Evolutionary conservation across 37 sponge, comb jelly and placozoan genomes (phyloP).

Genomic region (Spongilla lacustris): DNA sequence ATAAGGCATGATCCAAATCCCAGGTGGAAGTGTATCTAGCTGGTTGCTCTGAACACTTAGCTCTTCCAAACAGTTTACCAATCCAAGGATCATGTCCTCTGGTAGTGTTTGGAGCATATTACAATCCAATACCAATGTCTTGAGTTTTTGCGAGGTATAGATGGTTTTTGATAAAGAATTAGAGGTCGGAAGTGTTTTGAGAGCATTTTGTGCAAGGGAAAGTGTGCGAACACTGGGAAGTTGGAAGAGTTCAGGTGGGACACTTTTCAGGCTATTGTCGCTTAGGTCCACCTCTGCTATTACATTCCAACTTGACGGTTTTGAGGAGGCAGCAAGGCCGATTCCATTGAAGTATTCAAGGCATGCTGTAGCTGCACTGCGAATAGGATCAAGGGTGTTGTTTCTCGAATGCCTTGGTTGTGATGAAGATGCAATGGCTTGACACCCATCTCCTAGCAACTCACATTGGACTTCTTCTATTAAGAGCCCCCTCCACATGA

Average conservation of each 20-base stretch:
- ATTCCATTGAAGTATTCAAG: constrained; percentile 24
- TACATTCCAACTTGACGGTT: not conserved
- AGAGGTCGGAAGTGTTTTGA: constrained; percentile 45
- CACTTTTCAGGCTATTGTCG: constrained; percentile 36
- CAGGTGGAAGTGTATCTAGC: constrained; percentile 61
- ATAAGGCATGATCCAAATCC: constrained; percentile 63
- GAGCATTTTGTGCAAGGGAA: constrained; percentile 49
- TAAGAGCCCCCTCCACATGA: constrained; percentile 52
- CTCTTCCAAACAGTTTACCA: constrained; percentile 39
- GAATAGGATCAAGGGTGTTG: not conserved
- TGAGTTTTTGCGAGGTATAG: constrained; percentile 28
- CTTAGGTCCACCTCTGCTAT: constrained; percentile 57
- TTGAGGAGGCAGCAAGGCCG: not conserved
- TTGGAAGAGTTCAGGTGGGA: constrained; percentile 69
- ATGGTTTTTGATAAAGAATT: not conserved
- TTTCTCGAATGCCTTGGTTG: not conserved
- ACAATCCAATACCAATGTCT: constrained; percentile 40
- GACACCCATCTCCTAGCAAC: constrained; percentile 29
- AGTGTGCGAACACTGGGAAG: constrained; percentile 31
- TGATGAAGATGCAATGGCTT: constrained; percentile 36
- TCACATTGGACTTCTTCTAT: constrained; percentile 14
- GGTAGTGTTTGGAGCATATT: constrained; percentile 61
- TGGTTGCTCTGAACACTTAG: constrained; percentile 50
- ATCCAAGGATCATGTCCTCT: constrained; percentile 33
- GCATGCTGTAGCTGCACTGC: constrained; percentile 34